A percentile compares a stretch with the other conserved stretches of the same genome.
Evolutionary conservation across 2,113 vertebrate species (phyloP).

Genomic region (Gnathonemus longibarbis): DNA sequence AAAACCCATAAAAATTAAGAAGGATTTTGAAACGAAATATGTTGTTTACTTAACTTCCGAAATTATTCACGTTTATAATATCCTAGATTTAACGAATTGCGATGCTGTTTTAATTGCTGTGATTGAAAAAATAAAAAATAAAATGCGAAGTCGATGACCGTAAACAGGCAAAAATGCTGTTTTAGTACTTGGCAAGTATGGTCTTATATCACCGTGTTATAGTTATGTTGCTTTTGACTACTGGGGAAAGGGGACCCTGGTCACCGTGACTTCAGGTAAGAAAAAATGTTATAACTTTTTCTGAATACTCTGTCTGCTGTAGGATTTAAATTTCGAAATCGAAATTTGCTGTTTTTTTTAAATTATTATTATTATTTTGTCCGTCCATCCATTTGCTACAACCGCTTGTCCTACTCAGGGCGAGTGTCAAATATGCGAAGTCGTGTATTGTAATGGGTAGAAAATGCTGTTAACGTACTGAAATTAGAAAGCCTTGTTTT

Average conservation of each 20-base stretch:
- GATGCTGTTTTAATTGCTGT: not conserved
- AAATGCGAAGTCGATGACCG: not conserved
- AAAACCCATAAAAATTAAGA: not conserved
- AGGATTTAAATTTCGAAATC: not conserved
- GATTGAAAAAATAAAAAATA: not conserved
- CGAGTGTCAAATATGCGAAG: too few relatives aligned
- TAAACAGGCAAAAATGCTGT: not conserved
- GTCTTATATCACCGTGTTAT: conserved; percentile 21
- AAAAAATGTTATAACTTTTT: not conserved
- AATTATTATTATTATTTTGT: not conserved
- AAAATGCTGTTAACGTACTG: not conserved
- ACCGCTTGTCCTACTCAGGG: too few relatives aligned
- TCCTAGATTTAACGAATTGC: not conserved
- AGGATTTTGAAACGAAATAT: not conserved
- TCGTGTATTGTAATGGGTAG: not conserved
- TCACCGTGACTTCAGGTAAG: conserved; percentile 24
- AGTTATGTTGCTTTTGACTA: not conserved
- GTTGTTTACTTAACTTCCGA: not conserved
- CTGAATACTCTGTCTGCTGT: not conserved
- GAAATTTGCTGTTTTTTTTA: not conserved
- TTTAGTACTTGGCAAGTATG: conserved; percentile 24
- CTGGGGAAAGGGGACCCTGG: conserved; percentile 21
- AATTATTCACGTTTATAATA: not conserved
- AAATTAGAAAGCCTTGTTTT: not conserved
- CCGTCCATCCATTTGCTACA: too few relatives aligned